Evolutionary conservation across 23 tunicate species (phyloP).

Genomic region (Ciona savignyi): DNA sequence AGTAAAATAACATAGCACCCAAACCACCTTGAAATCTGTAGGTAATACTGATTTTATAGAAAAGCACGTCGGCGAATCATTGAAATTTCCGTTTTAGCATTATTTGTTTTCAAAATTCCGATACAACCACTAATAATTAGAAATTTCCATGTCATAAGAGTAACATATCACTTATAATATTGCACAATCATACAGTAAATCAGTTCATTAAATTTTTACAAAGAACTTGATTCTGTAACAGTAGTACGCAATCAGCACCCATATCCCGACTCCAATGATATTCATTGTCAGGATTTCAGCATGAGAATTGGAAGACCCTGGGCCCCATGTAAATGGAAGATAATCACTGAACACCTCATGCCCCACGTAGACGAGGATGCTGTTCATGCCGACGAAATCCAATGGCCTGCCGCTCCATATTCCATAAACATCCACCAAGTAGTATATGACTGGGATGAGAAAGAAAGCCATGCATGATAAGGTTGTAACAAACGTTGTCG

Average conservation of each 20-base stretch:
- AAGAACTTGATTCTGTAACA: conserved; percentile 82
- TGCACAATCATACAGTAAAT: no score
- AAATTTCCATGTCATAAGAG: no score
- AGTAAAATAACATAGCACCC: no score
- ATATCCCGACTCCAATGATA: conserved; percentile 60
- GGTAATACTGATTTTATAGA: no score
- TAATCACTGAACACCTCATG: conserved; percentile 74
- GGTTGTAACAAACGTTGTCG: conserved; percentile 61
- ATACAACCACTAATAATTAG: no score
- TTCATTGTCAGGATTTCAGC: conserved; percentile 78
- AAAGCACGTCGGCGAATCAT: no score
- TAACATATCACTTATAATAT: no score
- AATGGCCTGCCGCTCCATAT: conserved; percentile 80
- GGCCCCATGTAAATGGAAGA: conserved; percentile 85
- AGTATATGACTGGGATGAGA: conserved; percentile 48
- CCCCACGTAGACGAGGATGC: conserved; percentile 78
- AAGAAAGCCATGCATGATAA: conserved; percentile 71
- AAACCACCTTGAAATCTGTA: no score
- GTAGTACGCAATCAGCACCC: conserved; percentile 92
- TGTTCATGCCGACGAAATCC: conserved; percentile 96
- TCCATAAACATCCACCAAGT: conserved; percentile 55
- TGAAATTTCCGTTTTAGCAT: no score
- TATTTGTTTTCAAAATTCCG: no score
- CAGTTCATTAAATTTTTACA: conserved; percentile 81
- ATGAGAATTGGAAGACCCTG: conserved; percentile 42